Conservation (phyloP, 2,113 vertebrate species). For the Motacilla alba region DNA sequence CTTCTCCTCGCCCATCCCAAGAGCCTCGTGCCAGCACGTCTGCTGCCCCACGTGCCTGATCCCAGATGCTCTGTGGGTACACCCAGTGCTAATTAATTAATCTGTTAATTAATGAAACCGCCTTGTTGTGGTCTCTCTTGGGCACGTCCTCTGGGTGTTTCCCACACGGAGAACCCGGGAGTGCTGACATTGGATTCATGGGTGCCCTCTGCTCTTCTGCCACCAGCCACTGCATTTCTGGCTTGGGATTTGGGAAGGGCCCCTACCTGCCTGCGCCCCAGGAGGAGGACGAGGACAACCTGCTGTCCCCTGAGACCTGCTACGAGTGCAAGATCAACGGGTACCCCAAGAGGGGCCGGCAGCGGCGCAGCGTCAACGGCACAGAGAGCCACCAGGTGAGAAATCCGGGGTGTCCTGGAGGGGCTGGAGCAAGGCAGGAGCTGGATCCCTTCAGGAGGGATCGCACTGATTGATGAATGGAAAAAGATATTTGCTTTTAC, state of each 20-base stretch:
- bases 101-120: not conserved
- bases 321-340: conserved; percentile 95
- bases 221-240: conserved; percentile 86
- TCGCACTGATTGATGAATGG: too few relatives aligned
- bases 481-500: too few relatives aligned
- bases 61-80: not conserved
- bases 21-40: too few relatives aligned
- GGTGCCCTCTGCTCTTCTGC: not conserved
- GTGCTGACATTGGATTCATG: rapidly evolving
- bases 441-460: not conserved
- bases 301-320: conserved; percentile 85
- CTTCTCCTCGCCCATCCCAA: not conserved
- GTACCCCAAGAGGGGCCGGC: conserved; percentile 72
- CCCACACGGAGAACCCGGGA: rapidly evolving
- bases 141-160: not conserved
- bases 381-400: conserved; percentile 55
- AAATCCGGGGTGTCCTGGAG: rapidly evolving
- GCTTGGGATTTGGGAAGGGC: conserved; percentile 73
- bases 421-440: not conserved
- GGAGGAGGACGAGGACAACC: conserved; percentile 79
- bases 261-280: conserved; percentile 65
- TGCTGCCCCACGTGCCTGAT: not conserved
- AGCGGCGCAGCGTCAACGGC: conserved; percentile 59
- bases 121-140: too few relatives aligned
- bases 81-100: not conserved